Percentiles rank a stretch among this genome's conserved stretches.
Evolutionary conservation across 2,888 invertebrate genomes (phyloP).

Genomic region (Apodemia duryi): DNA sequence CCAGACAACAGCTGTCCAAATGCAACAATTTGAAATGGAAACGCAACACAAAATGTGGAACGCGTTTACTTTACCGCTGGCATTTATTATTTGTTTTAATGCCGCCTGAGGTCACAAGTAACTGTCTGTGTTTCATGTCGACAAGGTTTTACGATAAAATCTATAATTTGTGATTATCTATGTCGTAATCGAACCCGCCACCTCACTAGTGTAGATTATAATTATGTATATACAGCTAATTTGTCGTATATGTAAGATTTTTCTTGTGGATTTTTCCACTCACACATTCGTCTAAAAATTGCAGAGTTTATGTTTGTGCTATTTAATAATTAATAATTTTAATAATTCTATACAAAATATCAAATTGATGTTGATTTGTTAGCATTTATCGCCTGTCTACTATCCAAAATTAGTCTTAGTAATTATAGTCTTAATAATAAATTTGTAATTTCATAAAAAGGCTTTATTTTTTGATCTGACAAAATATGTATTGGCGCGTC

Average conservation of each 20-base stretch:
- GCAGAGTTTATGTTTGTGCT: too few relatives aligned
- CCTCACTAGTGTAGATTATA: conserved; percentile 23
- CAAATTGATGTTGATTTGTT: too few relatives aligned
- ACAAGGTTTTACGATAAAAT: conserved; percentile 33
- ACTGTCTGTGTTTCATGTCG: conserved; percentile 30
- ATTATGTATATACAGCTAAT: background rate
- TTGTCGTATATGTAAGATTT: background rate
- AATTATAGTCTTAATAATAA: too few relatives aligned
- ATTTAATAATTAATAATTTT: too few relatives aligned
- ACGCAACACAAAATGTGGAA: conserved; percentile 32
- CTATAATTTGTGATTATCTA: conserved; percentile 31
- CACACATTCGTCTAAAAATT: too few relatives aligned
- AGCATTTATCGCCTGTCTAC: too few relatives aligned
- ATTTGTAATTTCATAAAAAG: too few relatives aligned
- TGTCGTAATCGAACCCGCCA: conserved; percentile 30
- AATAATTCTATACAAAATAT: too few relatives aligned
- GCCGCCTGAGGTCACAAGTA: conserved; percentile 34
- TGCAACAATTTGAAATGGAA: conserved; percentile 31
- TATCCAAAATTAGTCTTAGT: too few relatives aligned
- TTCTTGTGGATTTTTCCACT: background rate
- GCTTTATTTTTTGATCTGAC: too few relatives aligned
- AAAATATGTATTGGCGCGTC: too few relatives aligned
- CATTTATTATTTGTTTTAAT: conserved; percentile 36
- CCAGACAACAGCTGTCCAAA: conserved; percentile 52
- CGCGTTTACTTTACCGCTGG: conserved; percentile 32